These are phyloP conservation scores for Ophion obscuratus DNA, from an alignment of 2,888 invertebrate genomes.

Conservation along the genomic window DNA sequence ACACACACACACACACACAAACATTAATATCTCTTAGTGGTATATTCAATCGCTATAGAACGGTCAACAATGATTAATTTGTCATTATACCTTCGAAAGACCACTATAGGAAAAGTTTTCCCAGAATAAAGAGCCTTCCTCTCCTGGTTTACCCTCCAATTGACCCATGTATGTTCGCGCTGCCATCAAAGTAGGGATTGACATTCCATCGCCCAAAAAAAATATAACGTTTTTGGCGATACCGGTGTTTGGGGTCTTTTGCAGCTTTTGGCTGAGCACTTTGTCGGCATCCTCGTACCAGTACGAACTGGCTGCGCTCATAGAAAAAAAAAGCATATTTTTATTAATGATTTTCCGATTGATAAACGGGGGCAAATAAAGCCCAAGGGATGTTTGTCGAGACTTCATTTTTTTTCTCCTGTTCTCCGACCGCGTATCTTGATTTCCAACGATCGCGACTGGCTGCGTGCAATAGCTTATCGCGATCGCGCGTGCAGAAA, in stretches of 20 bases:
- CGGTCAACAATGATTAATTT: neutral
- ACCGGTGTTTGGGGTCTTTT: slow-evolving; percentile 80
- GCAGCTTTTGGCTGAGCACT: slow-evolving; percentile 82
- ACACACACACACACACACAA: too few species aligned
- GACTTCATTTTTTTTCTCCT: neutral
- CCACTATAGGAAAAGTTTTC: slow-evolving; percentile 91
- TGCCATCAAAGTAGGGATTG: slow-evolving; percentile 91
- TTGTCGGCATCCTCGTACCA: slow-evolving; percentile 85
- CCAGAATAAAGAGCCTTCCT: slow-evolving; percentile 89
- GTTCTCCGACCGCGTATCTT: neutral
- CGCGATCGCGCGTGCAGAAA: neutral
- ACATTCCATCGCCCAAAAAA: slow-evolving; percentile 96
- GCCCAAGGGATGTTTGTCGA: too few species aligned
- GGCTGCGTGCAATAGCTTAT: neutral
- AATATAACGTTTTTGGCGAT: slow-evolving; percentile 90
- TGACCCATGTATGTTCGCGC: slow-evolving; percentile 91
- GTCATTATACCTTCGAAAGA: slow-evolving; percentile 88
- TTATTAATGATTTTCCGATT: neutral
- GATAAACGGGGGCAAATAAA: too few species aligned
- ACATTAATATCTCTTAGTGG: neutral
- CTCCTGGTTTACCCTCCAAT: slow-evolving; percentile 86
- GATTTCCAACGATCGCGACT: too few species aligned
- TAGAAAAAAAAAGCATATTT: neutral
- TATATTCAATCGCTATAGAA: neutral
- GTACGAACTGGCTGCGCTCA: slow-evolving; percentile 73